Conservation (phyloP, 2,797 vertebrate genomes). For the Rhinichthys osculus region DNA sequence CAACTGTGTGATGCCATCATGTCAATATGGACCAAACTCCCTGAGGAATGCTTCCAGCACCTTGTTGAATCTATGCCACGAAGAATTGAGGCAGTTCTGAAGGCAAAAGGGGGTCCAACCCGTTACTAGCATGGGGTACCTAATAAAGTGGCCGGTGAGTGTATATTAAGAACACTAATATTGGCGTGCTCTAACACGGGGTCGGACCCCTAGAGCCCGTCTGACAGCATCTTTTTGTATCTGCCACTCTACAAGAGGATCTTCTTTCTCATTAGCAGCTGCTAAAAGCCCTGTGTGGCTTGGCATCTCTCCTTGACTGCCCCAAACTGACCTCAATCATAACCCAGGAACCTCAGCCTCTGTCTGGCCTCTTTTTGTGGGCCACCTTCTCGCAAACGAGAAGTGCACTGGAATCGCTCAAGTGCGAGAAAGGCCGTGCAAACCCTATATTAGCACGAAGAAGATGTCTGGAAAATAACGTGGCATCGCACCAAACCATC, state of each 20-base stretch:
- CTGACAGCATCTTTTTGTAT: slow-evolving; percentile 21
- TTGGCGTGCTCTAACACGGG: neutral
- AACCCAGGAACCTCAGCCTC: slow-evolving; percentile 36
- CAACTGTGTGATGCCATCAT: too few relatives aligned
- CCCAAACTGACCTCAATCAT: slow-evolving; percentile 54
- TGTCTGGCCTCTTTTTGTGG: slow-evolving; percentile 43
- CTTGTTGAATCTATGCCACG: too few relatives aligned
- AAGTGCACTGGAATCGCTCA: slow-evolving; percentile 42
- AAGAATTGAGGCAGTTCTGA: too few relatives aligned
- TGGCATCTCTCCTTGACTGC: slow-evolving; percentile 35
- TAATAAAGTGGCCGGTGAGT: too few relatives aligned
- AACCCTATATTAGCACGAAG: slow-evolving; percentile 41
- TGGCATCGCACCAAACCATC: slow-evolving; percentile 20
- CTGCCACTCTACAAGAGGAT: slow-evolving; percentile 24
- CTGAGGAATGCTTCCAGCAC: too few relatives aligned
- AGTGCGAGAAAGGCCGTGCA: slow-evolving; percentile 43
- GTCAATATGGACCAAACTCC: too few relatives aligned
- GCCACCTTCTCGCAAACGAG: slow-evolving; percentile 9
- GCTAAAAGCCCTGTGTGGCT: slow-evolving; percentile 42
- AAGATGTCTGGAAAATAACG: slow-evolving; percentile 50
- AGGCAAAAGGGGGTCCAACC: too few relatives aligned
- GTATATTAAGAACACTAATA: slow-evolving; percentile 5
- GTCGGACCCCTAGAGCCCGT: slow-evolving; percentile 1
- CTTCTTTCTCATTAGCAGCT: slow-evolving; percentile 52
- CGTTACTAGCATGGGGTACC: too few relatives aligned